Percentiles rank a stretch among this genome's conserved stretches.
These are phyloP conservation scores for Orthosia gracilis DNA, from an alignment of 2,888 invertebrate genomes.

Conservation along the genomic window DNA sequence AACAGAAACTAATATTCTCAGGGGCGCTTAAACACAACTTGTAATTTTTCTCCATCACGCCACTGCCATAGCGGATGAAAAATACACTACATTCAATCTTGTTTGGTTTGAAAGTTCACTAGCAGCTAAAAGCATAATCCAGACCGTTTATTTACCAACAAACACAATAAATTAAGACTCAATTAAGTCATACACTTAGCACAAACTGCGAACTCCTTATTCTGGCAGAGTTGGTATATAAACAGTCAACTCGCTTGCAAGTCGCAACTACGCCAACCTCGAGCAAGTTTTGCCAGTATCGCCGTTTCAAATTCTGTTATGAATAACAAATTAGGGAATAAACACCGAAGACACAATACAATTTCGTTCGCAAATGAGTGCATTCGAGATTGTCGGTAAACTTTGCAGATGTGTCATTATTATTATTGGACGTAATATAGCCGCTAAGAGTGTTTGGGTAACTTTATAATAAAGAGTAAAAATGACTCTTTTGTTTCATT, in stretches of 20 bases:
- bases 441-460: neutral
- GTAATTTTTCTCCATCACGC: neutral
- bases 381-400: slow-evolving; percentile 27
- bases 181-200: slow-evolving; percentile 37
- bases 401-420: slow-evolving; percentile 11
- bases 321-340: slow-evolving; percentile 62
- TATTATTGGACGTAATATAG: slow-evolving; percentile 7
- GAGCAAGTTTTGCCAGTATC: slow-evolving; percentile 53
- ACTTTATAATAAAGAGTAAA: neutral
- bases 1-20: neutral
- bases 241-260: slow-evolving; percentile 30
- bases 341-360: slow-evolving; percentile 45
- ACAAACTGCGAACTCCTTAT: slow-evolving; percentile 29
- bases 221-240: slow-evolving; percentile 50
- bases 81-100: neutral
- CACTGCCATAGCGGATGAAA: no score
- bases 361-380: slow-evolving; percentile 46
- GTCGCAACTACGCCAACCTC: slow-evolving; percentile 15
- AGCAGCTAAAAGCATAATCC: neutral
- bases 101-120: neutral
- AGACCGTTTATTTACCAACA: slow-evolving; percentile 24
- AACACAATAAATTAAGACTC: slow-evolving; percentile 40
- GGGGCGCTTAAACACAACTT: neutral
- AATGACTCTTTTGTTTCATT: no score
- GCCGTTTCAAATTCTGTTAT: slow-evolving; percentile 47